phyloP scores from a whole-genome alignment of 2,113 vertebrate species.

The Tachysurus vachellii region DNA sequence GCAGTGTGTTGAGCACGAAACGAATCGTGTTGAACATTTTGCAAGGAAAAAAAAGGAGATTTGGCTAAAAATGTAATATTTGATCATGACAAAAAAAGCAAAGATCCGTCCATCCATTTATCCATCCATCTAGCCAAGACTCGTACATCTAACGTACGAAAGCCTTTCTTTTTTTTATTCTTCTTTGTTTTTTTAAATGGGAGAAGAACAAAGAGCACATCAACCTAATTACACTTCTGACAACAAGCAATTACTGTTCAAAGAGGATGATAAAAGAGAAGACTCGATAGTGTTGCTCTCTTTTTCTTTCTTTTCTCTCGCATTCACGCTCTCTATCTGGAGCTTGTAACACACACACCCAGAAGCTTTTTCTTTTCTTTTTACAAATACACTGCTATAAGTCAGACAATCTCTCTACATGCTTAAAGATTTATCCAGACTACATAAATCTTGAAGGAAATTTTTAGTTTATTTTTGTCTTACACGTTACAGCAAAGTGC shows the following conservation, averaged over 20 bases:
- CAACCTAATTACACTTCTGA: conserved; percentile 19
- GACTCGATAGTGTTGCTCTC: neutral
- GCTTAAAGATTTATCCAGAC: neutral
- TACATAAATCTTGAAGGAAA: neutral
- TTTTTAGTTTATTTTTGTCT: neutral
- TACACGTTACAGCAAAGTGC: neutral
- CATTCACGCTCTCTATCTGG: neutral
- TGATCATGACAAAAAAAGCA: neutral
- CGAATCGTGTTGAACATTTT: neutral
- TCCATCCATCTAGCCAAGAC: neutral
- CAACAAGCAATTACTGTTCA: conserved; percentile 28
- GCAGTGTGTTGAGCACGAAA: neutral
- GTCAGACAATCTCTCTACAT: neutral
- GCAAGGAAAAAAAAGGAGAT: neutral
- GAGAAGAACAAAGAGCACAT: conserved; percentile 22
- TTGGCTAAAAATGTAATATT: neutral
- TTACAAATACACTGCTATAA: neutral
- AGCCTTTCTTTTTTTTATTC: neutral
- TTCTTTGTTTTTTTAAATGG: neutral
- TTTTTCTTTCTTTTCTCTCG: neutral
- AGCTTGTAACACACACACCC: neutral
- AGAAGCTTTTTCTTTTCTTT: neutral
- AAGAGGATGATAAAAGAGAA: conserved; percentile 25
- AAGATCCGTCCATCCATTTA: neutral
- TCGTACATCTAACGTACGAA: neutral